Evolutionary conservation across 2,888 invertebrate species (phyloP).

Genomic region (Eueremaeus valkanovi): DNA sequence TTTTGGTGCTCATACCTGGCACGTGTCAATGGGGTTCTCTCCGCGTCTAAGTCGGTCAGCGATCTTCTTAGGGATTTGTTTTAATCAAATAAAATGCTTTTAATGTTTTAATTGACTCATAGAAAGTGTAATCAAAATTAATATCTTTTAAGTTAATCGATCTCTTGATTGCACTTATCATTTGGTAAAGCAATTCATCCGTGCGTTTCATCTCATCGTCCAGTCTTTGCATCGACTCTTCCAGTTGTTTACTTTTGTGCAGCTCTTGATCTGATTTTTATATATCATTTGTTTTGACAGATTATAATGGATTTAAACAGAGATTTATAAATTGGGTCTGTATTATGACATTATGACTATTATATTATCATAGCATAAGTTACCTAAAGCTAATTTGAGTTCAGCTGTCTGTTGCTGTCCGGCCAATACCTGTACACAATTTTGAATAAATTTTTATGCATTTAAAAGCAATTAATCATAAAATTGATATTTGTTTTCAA

Average conservation of each 20-base stretch:
- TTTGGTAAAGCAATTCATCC: conserved; percentile 92
- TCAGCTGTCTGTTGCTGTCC: conserved; percentile 85
- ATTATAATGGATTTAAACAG: too few species aligned
- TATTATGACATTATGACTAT: too few species aligned
- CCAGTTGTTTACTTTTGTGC: conserved; percentile 89
- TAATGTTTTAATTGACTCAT: neutral
- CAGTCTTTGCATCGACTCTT: conserved; percentile 91
- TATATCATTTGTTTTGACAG: neutral
- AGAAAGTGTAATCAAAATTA: neutral
- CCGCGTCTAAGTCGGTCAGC: conserved; percentile 88
- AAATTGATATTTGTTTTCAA: too few species aligned
- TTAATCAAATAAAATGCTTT: neutral
- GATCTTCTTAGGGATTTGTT: conserved; percentile 79
- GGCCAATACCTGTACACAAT: conserved; percentile 54
- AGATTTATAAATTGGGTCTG: too few species aligned
- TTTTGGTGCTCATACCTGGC: conserved; percentile 80
- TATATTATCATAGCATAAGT: neutral
- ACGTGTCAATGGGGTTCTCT: conserved; percentile 93
- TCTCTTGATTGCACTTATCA: too few species aligned
- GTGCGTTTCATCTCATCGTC: conserved; percentile 94
- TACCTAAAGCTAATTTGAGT: conserved; percentile 84
- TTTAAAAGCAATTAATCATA: too few species aligned
- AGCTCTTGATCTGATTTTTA: conserved; percentile 68
- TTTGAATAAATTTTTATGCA: too few species aligned
- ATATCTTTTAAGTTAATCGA: too few species aligned